phyloP scores from a whole-genome alignment of 1,140 invertebrate genomes.

The Eriocheir sinensis region DNA sequence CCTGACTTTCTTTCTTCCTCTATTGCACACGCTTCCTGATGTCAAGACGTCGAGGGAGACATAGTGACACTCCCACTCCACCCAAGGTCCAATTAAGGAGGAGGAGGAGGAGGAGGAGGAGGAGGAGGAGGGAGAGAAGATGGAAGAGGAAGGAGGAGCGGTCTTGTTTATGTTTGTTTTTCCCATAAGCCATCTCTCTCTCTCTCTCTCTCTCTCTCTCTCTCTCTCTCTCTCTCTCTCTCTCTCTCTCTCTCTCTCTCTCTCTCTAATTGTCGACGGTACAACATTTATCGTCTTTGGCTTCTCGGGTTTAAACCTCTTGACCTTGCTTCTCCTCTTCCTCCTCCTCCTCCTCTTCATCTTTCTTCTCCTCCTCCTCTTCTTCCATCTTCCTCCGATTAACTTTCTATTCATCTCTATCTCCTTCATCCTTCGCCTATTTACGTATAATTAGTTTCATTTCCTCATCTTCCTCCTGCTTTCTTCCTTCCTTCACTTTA shows the following conservation, averaged over 20 bases:
- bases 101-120: background rate
- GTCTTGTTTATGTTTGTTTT: background rate
- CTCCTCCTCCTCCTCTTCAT: too few relatives aligned
- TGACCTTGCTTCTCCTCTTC: too few relatives aligned
- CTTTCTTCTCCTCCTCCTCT: too few relatives aligned
- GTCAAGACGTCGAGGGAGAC: background rate
- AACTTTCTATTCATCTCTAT: too few relatives aligned
- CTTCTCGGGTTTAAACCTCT: too few relatives aligned
- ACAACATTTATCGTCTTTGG: too few relatives aligned
- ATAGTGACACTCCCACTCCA: background rate
- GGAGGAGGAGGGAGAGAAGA: background rate
- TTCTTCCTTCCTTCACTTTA: too few relatives aligned
- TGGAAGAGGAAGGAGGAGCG: background rate
- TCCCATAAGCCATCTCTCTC: background rate
- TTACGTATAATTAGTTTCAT: too few relatives aligned
- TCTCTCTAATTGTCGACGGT: background rate
- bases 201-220: constrained; percentile 30
- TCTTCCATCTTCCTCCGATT: too few relatives aligned
- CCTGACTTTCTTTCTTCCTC: background rate
- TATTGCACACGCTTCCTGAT: background rate
- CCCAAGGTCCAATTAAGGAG: background rate
- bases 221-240: background rate
- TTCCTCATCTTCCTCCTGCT: too few relatives aligned
- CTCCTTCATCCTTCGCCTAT: too few relatives aligned
- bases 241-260: background rate